Conservation (phyloP, 2,113 vertebrate species). For the Pelecanus crispus region DNA sequence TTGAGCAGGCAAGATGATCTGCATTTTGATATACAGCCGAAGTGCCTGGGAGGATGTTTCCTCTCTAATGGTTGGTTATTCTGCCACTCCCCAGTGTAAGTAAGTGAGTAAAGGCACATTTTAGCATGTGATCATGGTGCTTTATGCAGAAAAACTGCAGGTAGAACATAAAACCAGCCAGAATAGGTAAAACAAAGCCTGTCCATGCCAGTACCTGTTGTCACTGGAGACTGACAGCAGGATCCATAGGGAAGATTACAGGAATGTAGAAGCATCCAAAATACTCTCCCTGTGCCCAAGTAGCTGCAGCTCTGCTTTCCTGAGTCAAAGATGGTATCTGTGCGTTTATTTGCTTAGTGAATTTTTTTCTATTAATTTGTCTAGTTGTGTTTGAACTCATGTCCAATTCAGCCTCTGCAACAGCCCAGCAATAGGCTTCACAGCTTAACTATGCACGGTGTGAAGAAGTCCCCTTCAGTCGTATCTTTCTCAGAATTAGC, state of each 20-base stretch:
- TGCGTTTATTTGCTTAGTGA: background rate
- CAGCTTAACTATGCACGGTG: background rate
- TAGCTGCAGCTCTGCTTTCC: background rate
- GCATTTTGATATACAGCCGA: background rate
- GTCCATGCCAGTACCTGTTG: background rate
- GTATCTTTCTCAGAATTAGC: background rate
- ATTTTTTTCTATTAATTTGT: background rate
- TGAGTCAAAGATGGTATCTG: background rate
- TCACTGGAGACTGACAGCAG: background rate
- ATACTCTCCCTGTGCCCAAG: background rate
- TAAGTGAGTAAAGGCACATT: background rate
- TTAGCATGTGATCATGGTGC: background rate
- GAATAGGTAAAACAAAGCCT: background rate
- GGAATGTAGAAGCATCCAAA: background rate
- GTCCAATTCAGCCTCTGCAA: background rate
- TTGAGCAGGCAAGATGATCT: background rate
- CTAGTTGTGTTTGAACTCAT: background rate
- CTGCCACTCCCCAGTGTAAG: background rate
- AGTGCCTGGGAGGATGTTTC: background rate
- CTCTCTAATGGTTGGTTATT: background rate
- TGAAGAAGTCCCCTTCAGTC: background rate
- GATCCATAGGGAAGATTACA: background rate
- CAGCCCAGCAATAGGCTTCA: background rate
- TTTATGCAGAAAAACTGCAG: background rate
- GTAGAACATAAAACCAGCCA: background rate